phyloP scores from a whole-genome alignment of 2,113 vertebrate species.

The Channa maculata region DNA sequence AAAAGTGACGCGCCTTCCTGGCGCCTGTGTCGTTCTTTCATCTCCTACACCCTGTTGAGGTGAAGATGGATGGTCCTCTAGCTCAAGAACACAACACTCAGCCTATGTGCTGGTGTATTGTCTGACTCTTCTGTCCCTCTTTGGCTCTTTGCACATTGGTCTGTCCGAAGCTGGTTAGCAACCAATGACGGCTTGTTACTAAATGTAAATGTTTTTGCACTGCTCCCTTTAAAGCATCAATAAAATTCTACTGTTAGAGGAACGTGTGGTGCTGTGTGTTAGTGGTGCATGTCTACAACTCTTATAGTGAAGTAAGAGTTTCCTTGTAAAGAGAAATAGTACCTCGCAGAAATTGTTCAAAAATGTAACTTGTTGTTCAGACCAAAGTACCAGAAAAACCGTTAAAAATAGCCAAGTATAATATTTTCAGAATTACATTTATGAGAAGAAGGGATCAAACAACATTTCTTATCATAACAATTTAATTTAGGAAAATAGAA shows the following conservation, averaged over 20 bases:
- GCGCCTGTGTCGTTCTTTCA: conserved; percentile 82
- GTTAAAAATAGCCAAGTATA: neutral
- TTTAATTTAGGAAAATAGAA: conserved; percentile 85
- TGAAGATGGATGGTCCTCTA: conserved; percentile 80
- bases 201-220: conserved; percentile 32
- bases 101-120: conserved; percentile 67
- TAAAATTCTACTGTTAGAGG: conserved; percentile 25
- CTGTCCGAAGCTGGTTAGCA: conserved; percentile 70
- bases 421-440: neutral
- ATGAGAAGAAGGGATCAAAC: conserved; percentile 38
- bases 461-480: conserved; percentile 51
- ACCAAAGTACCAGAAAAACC: neutral
- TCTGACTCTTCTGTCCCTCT: conserved; percentile 72
- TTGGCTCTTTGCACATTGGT: conserved; percentile 50
- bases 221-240: neutral
- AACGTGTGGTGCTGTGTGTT: conserved; percentile 2
- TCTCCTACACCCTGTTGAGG: conserved; percentile 79
- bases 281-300: neutral
- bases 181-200: conserved; percentile 50
- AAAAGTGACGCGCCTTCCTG: conserved; percentile 83
- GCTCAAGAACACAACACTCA: conserved; percentile 67
- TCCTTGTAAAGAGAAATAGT: neutral
- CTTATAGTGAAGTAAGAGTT: neutral
- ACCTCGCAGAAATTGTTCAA: neutral
- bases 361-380: neutral